Evolutionary conservation across 2,797 vertebrate genomes (phyloP).

Genomic region (Oophaga sylvatica): DNA sequence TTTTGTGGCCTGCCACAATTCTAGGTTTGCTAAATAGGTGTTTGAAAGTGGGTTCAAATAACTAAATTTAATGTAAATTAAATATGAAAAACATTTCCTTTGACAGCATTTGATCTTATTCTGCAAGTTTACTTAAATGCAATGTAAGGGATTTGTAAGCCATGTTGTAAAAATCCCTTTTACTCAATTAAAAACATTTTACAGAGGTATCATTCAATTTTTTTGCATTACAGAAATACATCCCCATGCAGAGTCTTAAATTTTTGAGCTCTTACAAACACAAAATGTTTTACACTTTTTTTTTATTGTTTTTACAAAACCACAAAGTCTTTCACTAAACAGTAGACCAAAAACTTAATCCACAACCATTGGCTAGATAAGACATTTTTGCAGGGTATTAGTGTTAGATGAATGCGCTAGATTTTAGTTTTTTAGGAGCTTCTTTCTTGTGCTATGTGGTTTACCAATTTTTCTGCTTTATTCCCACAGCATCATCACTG

Average conservation of each 20-base stretch:
- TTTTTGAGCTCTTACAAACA: not conserved
- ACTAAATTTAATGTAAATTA: not conserved
- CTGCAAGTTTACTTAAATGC: not conserved
- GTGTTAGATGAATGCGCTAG: slow-evolving; percentile 12
- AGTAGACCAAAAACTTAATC: not conserved
- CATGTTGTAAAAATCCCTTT: not conserved
- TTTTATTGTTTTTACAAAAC: not conserved
- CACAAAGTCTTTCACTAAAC: not conserved
- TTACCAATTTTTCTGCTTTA: slow-evolving; percentile 29
- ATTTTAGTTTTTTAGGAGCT: not conserved
- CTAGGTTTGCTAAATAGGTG: not conserved
- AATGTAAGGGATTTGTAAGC: not conserved
- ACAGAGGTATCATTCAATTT: not conserved
- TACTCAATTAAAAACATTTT: not conserved
- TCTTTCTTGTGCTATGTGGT: not conserved
- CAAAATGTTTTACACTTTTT: not conserved
- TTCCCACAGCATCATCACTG: slow-evolving; percentile 58
- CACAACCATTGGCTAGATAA: not conserved
- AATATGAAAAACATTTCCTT: not conserved
- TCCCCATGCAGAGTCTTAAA: slow-evolving; percentile 27
- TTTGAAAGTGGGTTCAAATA: not conserved
- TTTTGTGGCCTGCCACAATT: not conserved
- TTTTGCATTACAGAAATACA: slow-evolving; percentile 28
- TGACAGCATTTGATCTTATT: not conserved
- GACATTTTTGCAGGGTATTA: not conserved